Evolutionary conservation across 2,888 invertebrate species (phyloP), one percentile per base, ranked within the genome.

Genomic region (Sisyra terminalis): DNA sequence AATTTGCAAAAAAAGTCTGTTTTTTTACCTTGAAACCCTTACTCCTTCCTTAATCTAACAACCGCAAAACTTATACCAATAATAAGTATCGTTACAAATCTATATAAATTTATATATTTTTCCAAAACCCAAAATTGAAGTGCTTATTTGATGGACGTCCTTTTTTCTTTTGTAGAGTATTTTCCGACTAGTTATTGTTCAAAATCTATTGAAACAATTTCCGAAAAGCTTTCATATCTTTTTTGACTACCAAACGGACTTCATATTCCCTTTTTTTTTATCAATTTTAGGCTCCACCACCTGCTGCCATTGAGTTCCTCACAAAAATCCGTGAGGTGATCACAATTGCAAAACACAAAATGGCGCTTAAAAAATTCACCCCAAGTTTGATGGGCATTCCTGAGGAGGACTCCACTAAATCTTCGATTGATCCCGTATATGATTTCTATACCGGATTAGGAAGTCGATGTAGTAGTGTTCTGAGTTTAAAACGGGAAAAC

Each of bases 261-360:
- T 29, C 40, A 38, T 24, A 42, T 41, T 46, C 48, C 30, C 15
- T 45, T 48, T 47, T 41, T n/a, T n/a, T n/a, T n/a, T n/a, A n/a
- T n/a, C 46, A 39, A 52, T 48, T 47, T 70, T 70, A 87, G 81
- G 79, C 86, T 50, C 92, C 92, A 15, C 90, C 92, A 37, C 83
- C 86, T 34, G 87, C 88, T 42, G 90, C 92, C 16, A 65, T 89
- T 50, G 90, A 92, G 60, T 92, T 92, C 58, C 67, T 92, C 40
- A 72, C 76, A 1, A 87, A 88, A 69, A 87, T 92, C 47, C 75
- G 92, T 47, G 88, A 89, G 67, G 89, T 90, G 5, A 89, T 90
- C 51, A 71, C 86, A 34, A 79, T 89, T 40, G 90, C 90, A 6
- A 88, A 88, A 56, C 82, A 83, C 52, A 88, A 88, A 65, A 87